A percentile compares a stretch with the other conserved stretches of the same genome.
Conservation (phyloP, 2,113 vertebrate species). For the Burhinus bistriatus region DNA sequence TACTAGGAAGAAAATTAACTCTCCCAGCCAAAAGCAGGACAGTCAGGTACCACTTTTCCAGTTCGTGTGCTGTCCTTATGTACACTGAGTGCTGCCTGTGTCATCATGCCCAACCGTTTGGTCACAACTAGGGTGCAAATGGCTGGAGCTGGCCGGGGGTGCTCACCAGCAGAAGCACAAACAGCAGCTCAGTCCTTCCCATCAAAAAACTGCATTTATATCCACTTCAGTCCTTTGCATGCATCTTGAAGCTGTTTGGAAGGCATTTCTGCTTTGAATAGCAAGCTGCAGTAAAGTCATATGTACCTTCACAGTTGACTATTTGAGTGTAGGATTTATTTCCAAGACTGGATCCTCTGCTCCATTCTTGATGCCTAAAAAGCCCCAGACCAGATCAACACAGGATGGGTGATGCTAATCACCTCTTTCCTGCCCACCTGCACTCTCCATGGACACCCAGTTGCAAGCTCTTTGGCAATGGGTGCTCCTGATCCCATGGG, state of each 20-base stretch:
- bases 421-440: not conserved
- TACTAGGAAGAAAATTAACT: too few relatives aligned
- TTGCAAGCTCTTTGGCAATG: not conserved
- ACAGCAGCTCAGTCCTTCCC: not conserved
- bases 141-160: fast-evolving
- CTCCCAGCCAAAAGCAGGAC: too few relatives aligned
- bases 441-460: not conserved
- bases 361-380: not conserved
- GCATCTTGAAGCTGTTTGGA: not conserved
- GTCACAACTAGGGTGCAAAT: fast-evolving
- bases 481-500: not conserved
- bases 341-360: not conserved
- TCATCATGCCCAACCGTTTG: fast-evolving
- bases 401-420: not conserved
- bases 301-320: not conserved
- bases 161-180: not conserved
- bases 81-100: fast-evolving
- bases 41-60: not conserved
- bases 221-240: not conserved
- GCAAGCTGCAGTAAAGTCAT: not conserved
- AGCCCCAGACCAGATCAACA: not conserved
- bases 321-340: not conserved
- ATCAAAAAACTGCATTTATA: not conserved
- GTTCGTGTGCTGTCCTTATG: fast-evolving
- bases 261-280: not conserved